phyloP scores from a whole-genome alignment of 2,888 invertebrate genomes.

The Coenonympha glycerion region DNA sequence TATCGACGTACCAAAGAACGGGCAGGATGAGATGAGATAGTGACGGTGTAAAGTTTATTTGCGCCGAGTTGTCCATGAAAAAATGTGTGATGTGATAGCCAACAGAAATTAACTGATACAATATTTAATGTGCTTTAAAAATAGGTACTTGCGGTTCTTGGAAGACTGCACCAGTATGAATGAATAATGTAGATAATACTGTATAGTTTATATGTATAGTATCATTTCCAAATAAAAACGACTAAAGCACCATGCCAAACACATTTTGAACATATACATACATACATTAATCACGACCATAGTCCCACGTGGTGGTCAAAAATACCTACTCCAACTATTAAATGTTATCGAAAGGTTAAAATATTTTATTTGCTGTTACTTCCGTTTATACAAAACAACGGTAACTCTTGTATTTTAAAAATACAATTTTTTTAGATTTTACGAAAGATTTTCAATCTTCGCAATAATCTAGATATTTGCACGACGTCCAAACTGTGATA shows the following conservation, averaged over 20 bases:
- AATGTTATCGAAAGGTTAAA: slow-evolving; percentile 28
- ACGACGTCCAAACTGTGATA: slow-evolving; percentile 58
- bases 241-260: slow-evolving; percentile 67
- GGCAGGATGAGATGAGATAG: slow-evolving; percentile 18
- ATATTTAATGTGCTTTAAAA: slow-evolving; percentile 33
- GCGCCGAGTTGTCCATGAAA: slow-evolving; percentile 16
- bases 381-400: slow-evolving; percentile 23
- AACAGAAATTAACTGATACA: slow-evolving; percentile 23
- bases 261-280: slow-evolving; percentile 53
- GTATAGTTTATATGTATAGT: slow-evolving; percentile 48
- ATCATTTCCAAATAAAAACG: slow-evolving; percentile 59
- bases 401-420: slow-evolving; percentile 60
- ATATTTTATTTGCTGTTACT: slow-evolving; percentile 23
- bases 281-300: slow-evolving; percentile 36
- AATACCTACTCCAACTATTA: slow-evolving; percentile 32
- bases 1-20: slow-evolving; percentile 11
- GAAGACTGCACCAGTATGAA: slow-evolving; percentile 65
- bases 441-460: slow-evolving; percentile 71
- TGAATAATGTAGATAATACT: slow-evolving; percentile 62
- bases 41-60: slow-evolving; percentile 11
- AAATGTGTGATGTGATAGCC: slow-evolving; percentile 20
- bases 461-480: slow-evolving; percentile 46
- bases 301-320: slow-evolving; percentile 33
- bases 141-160: slow-evolving; percentile 51
- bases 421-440: slow-evolving; percentile 62